Evolutionary conservation across 2,888 invertebrate genomes (phyloP).

Genomic region (Drosophila prolongata): DNA sequence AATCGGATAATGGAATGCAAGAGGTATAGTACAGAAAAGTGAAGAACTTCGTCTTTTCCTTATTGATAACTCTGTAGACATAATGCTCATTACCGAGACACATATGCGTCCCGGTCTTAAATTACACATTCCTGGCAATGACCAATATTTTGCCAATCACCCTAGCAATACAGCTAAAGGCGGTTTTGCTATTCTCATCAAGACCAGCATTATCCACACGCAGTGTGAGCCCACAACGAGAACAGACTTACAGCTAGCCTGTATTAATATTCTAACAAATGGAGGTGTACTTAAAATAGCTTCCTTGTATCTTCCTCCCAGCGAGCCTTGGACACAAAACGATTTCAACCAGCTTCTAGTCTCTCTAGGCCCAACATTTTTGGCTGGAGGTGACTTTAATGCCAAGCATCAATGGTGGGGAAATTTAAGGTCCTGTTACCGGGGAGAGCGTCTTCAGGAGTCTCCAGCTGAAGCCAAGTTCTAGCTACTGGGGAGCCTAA

Average conservation of each 20-base stretch:
- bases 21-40: neutral
- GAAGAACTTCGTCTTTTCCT: constrained; percentile 6
- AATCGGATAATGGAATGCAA: constrained; percentile 1
- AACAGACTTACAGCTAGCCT: neutral
- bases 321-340: too few species aligned
- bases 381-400: too few species aligned
- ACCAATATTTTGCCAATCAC: constrained; percentile 1
- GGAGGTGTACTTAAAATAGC: neutral
- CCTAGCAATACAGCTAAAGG: neutral
- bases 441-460: constrained; percentile 5
- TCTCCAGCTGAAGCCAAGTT: neutral
- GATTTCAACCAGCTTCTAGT: too few species aligned
- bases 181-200: neutral
- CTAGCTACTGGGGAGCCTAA: constrained; percentile 6
- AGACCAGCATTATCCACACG: neutral
- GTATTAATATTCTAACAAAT: neutral
- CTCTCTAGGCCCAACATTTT: too few species aligned
- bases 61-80: neutral
- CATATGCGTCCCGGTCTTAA: constrained; percentile 1
- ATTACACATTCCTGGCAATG: neutral
- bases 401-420: too few species aligned
- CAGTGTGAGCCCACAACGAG: neutral
- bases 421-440: neutral
- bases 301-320: too few species aligned
- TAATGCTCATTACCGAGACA: constrained; percentile 3